Evolutionary conservation across 1,140 invertebrate genomes (phyloP), one percentile per base, ranked within the genome.

Genomic region (Drosophila littoralis): DNA sequence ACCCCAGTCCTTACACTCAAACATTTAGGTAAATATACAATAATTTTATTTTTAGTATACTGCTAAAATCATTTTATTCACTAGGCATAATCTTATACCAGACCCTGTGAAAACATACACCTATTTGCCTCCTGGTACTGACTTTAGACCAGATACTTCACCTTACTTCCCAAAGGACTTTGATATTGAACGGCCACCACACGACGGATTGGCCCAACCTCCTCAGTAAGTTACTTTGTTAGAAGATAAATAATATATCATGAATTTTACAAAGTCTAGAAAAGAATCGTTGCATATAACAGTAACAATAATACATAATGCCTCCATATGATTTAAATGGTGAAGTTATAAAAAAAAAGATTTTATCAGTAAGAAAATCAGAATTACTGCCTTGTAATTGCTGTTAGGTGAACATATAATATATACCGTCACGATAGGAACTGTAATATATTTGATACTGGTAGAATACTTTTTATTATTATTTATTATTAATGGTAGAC

Each of bases 131-230:
- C 95, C 96, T 3, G 96, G 95, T n/a, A 96, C 96, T 36, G 96
- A 97, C 78, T 97, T 97, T 92, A 94, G 96, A n/a, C 96, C 96
- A 1, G 96, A 97, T 70, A 96, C 96, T 0, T 97, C 96, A n/a
- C 96, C 96, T 0, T 97, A 97, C 92, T 97, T 98, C 93, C 97
- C 97, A 0, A 96, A 96, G 89, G 97, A 98, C 92, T 98, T 97
- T 92, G 97, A 98, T 85, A 96, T 98, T 77, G 96, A 97, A 78
- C 93, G 96, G 70, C 97, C 97, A 2, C 96, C 96, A 0, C 96
- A 97, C 84, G 96, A 97, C 67, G 95, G 95, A 8, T 96, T 97
- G 85, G 95, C 96, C 0, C 96, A 97, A 82, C 95, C 96, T 28
- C 96, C 96, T 3, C 94, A 92, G 91, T 92, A 91, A 78, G 52